phyloP scores from a whole-genome alignment of 2,113 vertebrate species.

The Poicephalus gulielmi region DNA sequence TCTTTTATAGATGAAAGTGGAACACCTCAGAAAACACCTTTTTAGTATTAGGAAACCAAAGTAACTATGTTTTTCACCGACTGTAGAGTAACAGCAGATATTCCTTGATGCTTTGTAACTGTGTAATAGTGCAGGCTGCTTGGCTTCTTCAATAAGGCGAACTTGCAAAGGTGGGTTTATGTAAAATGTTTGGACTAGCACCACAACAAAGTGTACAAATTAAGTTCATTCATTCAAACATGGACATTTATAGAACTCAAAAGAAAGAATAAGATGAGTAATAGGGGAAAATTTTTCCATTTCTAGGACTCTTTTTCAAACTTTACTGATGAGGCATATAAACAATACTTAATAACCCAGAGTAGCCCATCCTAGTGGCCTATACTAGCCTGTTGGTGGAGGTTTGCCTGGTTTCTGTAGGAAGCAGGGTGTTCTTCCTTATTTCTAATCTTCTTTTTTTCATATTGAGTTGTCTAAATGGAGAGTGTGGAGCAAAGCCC shows the following conservation, averaged over 20 bases:
- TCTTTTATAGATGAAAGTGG: not conserved
- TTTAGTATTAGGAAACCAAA: not conserved
- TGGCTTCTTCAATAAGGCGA: not conserved
- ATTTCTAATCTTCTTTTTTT: not conserved
- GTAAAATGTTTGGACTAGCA: not conserved
- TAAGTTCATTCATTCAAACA: not conserved
- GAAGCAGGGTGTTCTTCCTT: not conserved
- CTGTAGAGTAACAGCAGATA: not conserved
- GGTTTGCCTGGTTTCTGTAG: not conserved
- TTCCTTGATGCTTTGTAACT: not conserved
- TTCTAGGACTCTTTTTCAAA: not conserved
- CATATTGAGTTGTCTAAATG: not conserved
- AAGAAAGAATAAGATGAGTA: not conserved
- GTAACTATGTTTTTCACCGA: not conserved
- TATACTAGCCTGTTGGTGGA: not conserved
- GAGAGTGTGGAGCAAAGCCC: not conserved
- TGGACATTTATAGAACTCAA: not conserved
- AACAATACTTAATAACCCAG: not conserved
- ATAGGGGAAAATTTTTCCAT: not conserved
- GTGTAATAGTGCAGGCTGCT: rapidly evolving
- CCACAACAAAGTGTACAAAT: not conserved
- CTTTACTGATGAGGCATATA: not conserved
- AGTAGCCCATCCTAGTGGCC: not conserved
- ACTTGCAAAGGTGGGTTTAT: not conserved
- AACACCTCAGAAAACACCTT: not conserved